A percentile compares a stretch with the other conserved stretches of the same genome.
phyloP scores from a whole-genome alignment of 37 sponge, comb jelly and placozoan genomes.

The Corticium candelabrum region DNA sequence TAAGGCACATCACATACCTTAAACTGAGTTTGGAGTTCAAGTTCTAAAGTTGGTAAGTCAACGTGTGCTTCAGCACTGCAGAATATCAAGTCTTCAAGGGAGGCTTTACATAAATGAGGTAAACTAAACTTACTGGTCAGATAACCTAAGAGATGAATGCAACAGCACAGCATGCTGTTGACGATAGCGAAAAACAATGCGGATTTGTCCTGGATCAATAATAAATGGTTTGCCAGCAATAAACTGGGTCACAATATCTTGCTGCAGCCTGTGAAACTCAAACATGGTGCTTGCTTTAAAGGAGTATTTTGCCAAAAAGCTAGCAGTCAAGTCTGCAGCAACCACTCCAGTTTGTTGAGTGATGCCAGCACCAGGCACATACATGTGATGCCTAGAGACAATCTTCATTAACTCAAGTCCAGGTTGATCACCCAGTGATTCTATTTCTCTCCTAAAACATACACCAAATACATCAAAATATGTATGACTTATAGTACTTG shows the following conservation, averaged over 20 bases:
- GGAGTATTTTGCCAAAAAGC: not conserved
- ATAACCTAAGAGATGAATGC: not conserved
- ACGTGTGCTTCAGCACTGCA: not conserved
- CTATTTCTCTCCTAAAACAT: not conserved
- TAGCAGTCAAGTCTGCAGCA: not conserved
- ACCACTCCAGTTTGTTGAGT: not conserved
- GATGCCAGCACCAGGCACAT: not conserved
- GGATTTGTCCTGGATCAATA: not conserved
- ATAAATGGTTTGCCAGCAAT: slow-evolving; percentile 62
- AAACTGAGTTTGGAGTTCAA: not conserved
- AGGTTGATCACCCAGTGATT: not conserved
- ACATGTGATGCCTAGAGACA: not conserved
- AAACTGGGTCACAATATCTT: slow-evolving; percentile 42
- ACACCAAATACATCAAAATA: not conserved
- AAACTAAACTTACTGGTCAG: too few species aligned
- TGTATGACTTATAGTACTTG: not conserved
- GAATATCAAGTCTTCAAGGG: too few species aligned
- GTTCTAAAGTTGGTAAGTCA: not conserved
- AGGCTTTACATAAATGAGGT: too few species aligned
- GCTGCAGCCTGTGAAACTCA: slow-evolving; percentile 36
- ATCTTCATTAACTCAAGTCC: not conserved
- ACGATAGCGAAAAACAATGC: not conserved
- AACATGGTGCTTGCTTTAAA: slow-evolving; percentile 14
- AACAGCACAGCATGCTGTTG: not conserved
- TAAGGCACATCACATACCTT: too few species aligned